A percentile compares a stretch with the other conserved stretches of the same genome.
Conservation (phyloP, 2,888 invertebrate species). For the Drosophila buzzatii region DNA sequence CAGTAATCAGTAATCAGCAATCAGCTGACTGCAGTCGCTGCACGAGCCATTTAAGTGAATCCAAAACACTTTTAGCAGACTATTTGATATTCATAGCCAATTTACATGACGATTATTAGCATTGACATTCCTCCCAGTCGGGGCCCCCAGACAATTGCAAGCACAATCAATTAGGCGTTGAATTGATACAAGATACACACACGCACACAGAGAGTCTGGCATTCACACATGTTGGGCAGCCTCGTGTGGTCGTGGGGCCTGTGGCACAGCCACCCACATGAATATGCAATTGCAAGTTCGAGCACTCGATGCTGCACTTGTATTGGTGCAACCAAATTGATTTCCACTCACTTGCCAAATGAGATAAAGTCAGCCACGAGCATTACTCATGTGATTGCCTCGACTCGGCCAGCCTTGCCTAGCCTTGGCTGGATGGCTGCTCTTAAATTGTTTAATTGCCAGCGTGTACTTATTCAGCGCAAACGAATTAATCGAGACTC, state of each 20-base stretch:
- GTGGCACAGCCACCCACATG: conserved; percentile 42
- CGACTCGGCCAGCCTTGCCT: background rate
- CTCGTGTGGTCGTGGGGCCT: background rate
- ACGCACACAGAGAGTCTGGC: conserved; percentile 9
- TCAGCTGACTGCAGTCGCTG: background rate
- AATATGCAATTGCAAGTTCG: conserved; percentile 43
- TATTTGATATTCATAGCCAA: conserved; percentile 73
- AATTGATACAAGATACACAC: conserved; percentile 50
- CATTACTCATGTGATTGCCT: conserved; percentile 52
- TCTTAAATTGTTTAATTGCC: conserved; percentile 27
- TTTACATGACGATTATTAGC: conserved; percentile 80
- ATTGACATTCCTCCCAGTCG: conserved; percentile 75
- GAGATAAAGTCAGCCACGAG: conserved; percentile 23
- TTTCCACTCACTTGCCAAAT: conserved; percentile 22
- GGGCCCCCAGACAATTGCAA: conserved; percentile 70
- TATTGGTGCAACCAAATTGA: conserved; percentile 47
- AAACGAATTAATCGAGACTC: conserved; percentile 12
- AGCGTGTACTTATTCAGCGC: conserved; percentile 25
- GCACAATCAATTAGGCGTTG: conserved; percentile 77
- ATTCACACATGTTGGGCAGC: conserved; percentile 7
- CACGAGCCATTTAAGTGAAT: conserved; percentile 43
- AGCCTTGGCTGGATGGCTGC: conserved; percentile 15
- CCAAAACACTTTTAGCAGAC: conserved; percentile 41
- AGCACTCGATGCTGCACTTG: conserved; percentile 22
- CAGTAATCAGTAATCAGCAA: conserved; percentile 32